Evolutionary conservation across 2,113 vertebrate genomes (phyloP).

Genomic region (Pedetes capensis): DNA sequence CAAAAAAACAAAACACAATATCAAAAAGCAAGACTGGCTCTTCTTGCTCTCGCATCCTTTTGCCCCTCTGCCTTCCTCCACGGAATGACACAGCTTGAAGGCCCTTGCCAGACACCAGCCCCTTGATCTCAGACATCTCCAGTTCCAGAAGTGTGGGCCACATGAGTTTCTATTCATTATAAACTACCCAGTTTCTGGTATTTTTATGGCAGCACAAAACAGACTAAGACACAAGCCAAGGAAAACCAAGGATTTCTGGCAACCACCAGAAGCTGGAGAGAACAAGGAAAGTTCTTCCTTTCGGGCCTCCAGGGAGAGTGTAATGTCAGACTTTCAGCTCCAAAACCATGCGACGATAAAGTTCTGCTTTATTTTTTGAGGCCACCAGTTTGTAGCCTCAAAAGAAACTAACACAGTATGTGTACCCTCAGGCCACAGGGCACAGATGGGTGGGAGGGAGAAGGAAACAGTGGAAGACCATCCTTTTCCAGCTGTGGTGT

Average conservation of each 20-base stretch:
- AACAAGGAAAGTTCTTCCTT: not conserved
- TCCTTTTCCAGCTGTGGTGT: not conserved
- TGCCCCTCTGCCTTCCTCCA: not conserved
- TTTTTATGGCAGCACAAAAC: not conserved
- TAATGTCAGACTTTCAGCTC: not conserved
- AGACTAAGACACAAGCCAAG: not conserved
- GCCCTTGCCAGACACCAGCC: not conserved
- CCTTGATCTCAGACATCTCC: not conserved
- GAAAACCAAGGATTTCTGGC: not conserved
- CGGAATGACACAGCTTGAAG: not conserved
- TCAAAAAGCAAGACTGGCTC: not conserved
- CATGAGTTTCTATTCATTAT: not conserved
- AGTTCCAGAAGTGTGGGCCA: no score
- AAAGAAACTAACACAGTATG: not conserved
- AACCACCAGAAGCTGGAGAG: not conserved
- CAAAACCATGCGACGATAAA: not conserved
- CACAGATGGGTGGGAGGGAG: not conserved
- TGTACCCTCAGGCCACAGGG: not conserved
- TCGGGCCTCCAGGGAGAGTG: not conserved
- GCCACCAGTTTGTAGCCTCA: not conserved
- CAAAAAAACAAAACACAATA: no score
- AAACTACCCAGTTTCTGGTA: no score
- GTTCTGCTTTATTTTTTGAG: not conserved
- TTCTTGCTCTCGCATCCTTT: not conserved
- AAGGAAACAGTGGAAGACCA: not conserved